Evolutionary conservation across 1,140 invertebrate species (phyloP).

Genomic region (Drosophila micromelanica): DNA sequence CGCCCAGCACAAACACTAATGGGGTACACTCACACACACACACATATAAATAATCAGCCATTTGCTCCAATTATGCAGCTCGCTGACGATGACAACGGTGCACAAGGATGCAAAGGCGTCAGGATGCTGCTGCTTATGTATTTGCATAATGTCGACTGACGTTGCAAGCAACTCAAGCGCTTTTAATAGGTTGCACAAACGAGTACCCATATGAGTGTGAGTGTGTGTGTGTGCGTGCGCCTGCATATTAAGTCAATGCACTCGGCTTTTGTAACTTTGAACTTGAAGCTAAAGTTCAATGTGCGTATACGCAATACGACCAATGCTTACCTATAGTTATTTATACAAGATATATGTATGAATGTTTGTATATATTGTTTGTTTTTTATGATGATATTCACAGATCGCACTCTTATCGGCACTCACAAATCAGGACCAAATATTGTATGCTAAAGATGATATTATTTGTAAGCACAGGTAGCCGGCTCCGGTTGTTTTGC

Average conservation of each 20-base stretch:
- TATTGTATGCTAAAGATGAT: slow-evolving; percentile 64
- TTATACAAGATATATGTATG: slow-evolving; percentile 25
- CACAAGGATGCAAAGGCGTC: slow-evolving; percentile 33
- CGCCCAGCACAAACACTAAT: slow-evolving; percentile 52
- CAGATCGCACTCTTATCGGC: slow-evolving; percentile 49
- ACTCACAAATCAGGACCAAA: slow-evolving; percentile 64
- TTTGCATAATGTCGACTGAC: slow-evolving; percentile 67
- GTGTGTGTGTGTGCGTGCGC: background rate
- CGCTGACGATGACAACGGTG: slow-evolving; percentile 13
- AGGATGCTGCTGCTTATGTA: slow-evolving; percentile 49
- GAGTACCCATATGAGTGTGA: slow-evolving; percentile 12
- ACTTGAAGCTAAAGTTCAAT: slow-evolving; percentile 45
- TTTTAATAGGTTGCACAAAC: slow-evolving; percentile 22
- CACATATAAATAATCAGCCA: slow-evolving; percentile 16
- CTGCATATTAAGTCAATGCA: slow-evolving; percentile 55
- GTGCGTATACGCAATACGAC: slow-evolving; percentile 45
- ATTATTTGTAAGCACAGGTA: slow-evolving; percentile 35
- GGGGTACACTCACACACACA: slow-evolving; percentile 6
- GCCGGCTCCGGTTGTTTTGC: slow-evolving; percentile 10
- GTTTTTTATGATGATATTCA: slow-evolving; percentile 33
- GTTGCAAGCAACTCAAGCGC: slow-evolving; percentile 34
- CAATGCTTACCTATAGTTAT: slow-evolving; percentile 48
- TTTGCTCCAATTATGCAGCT: slow-evolving; percentile 69
- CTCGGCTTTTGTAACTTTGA: slow-evolving; percentile 26
- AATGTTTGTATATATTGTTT: slow-evolving; percentile 13